Percentiles rank a stretch among this genome's conserved stretches.
Conservation (phyloP, 2,888 invertebrate genomes). For the Polylopha cassiicola region DNA sequence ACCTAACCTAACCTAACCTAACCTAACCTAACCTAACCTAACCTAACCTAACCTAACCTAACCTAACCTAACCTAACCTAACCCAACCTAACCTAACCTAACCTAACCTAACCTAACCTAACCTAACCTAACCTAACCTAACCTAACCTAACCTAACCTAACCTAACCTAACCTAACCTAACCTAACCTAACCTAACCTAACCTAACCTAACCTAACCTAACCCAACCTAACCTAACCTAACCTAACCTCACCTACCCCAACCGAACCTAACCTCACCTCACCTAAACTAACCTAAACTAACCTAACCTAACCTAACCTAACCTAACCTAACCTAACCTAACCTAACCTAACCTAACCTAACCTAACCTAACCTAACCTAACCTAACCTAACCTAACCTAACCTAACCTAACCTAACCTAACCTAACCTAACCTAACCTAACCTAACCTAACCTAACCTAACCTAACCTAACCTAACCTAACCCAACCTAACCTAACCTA, state of each 20-base stretch:
- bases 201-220: conserved; percentile 14
- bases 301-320: conserved; percentile 13
- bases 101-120: conserved; percentile 16
- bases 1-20: conserved; percentile 12
- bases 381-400: conserved; percentile 14
- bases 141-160: conserved; percentile 18
- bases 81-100: conserved; percentile 15
- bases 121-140: conserved; percentile 17
- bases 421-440: too few species aligned
- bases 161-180: conserved; percentile 18
- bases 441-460: too few species aligned
- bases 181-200: conserved; percentile 14
- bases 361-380: conserved; percentile 17
- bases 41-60: conserved; percentile 12
- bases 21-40: conserved; percentile 12
- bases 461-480: too few species aligned
- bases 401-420: too few species aligned
- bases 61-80: conserved; percentile 15
- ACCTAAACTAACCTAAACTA: conserved; percentile 12
- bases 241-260: conserved; percentile 11
- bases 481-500: too few species aligned
- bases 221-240: conserved; percentile 14
- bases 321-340: conserved; percentile 13
- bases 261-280: conserved; percentile 11
- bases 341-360: conserved; percentile 14